These are phyloP conservation scores for Agriotes lineatus DNA, from an alignment of 2,888 invertebrate genomes.

Conservation along the genomic window DNA sequence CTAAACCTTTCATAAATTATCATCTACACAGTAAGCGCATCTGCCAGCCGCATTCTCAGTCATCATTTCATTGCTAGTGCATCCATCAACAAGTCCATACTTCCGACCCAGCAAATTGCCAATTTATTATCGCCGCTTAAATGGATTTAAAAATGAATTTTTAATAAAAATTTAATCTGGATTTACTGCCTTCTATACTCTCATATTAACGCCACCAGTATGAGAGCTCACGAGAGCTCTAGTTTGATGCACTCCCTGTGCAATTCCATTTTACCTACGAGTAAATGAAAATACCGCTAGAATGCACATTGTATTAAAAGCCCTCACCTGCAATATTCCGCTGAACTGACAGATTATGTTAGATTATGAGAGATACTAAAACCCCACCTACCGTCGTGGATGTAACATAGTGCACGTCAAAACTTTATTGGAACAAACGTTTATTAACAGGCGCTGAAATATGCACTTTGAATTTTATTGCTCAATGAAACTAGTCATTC, in stretches of 20 bases:
- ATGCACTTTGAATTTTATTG: not conserved
- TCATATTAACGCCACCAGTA: not conserved
- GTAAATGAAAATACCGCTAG: conserved; percentile 26
- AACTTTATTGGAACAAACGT: not conserved
- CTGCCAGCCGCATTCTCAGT: conserved; percentile 57
- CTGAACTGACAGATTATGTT: conserved; percentile 30
- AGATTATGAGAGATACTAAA: conserved; percentile 20
- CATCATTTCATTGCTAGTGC: conserved; percentile 58
- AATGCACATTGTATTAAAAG: conserved; percentile 24
- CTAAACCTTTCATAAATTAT: conserved; percentile 61
- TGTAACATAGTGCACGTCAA: not conserved
- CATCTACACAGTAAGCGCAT: conserved; percentile 55
- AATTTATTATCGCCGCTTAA: conserved; percentile 53
- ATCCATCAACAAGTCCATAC: conserved; percentile 50
- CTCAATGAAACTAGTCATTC: too few relatives aligned
- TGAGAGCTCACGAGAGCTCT: not conserved
- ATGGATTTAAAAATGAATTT: conserved; percentile 49
- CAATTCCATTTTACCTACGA: conserved; percentile 3
- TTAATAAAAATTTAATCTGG: conserved; percentile 46
- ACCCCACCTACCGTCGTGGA: not conserved
- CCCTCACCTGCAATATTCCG: conserved; percentile 21
- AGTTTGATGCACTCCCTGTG: conserved; percentile 6
- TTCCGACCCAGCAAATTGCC: conserved; percentile 54
- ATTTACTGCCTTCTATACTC: conserved; percentile 32
- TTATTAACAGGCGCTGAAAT: conserved; percentile 2